These are phyloP conservation scores for Stramonita haemastoma DNA, from an alignment of 2,888 invertebrate species.

Conservation along the genomic window DNA sequence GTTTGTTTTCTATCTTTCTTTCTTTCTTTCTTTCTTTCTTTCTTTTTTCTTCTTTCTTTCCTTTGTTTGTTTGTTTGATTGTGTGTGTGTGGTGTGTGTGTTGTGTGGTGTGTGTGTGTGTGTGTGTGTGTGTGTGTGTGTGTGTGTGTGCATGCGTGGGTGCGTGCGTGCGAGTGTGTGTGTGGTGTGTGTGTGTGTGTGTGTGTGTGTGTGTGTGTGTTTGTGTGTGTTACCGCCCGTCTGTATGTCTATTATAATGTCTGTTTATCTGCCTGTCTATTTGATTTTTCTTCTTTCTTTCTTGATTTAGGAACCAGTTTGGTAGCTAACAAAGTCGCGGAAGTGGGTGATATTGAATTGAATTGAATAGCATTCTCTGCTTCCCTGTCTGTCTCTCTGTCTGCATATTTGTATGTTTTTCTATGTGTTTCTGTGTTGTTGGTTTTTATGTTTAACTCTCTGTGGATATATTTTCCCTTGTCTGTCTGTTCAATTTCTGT, in stretches of 20 bases:
- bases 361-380: no score
- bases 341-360: no score
- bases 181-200: no score
- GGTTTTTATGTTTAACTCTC: not conserved
- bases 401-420: not conserved
- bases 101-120: no score
- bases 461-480: not conserved
- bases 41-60: not conserved
- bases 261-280: no score
- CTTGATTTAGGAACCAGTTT: no score
- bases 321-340: no score
- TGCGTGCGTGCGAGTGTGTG: not conserved
- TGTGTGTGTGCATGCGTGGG: not conserved
- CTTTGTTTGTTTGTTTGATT: not conserved
- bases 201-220: no score
- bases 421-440: not conserved
- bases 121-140: no score
- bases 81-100: not conserved
- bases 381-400: not conserved
- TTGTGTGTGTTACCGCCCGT: no score
- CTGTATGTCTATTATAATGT: no score
- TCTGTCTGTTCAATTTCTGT: not conserved
- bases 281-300: no score
- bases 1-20: not conserved
- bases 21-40: not conserved